phyloP scores from a whole-genome alignment of 2,888 invertebrate species.

The Flexamia atlantica region DNA sequence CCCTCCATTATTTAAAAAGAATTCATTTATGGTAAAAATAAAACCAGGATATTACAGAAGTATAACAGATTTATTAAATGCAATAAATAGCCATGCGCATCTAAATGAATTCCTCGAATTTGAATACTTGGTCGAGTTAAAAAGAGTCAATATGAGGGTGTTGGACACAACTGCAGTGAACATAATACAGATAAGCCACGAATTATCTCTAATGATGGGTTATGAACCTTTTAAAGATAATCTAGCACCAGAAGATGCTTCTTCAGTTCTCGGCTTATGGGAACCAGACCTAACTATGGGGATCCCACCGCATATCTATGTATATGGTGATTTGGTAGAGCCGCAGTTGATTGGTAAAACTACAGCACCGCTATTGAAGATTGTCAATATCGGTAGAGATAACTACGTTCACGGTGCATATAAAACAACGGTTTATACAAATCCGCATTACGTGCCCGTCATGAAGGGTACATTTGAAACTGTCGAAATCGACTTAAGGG shows the following conservation, averaged over 20 bases:
- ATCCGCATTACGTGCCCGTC: constrained; percentile 67
- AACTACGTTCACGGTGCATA: constrained; percentile 53
- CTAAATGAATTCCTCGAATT: no score
- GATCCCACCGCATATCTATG: constrained; percentile 66
- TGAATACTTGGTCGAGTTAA: no score
- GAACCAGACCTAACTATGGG: no score
- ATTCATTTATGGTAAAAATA: no score
- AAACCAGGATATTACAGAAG: no score
- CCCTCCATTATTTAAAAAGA: no score
- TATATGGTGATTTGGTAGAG: constrained; percentile 70
- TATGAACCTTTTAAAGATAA: background rate
- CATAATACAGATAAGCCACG: constrained; percentile 67
- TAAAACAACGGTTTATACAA: constrained; percentile 59
- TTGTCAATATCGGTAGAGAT: constrained; percentile 67
- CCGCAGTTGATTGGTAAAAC: constrained; percentile 70
- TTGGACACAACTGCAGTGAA: no score
- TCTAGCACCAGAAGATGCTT: background rate
- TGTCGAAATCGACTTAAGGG: constrained; percentile 65
- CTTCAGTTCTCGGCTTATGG: no score
- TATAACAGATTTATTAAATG: no score
- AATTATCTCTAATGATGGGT: constrained; percentile 49
- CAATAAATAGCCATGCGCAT: no score
- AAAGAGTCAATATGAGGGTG: no score
- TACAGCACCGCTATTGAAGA: constrained; percentile 68
- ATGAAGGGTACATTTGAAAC: constrained; percentile 63